Conservation (phyloP, 2,113 vertebrate species). For the Lampris megalopsis region DNA sequence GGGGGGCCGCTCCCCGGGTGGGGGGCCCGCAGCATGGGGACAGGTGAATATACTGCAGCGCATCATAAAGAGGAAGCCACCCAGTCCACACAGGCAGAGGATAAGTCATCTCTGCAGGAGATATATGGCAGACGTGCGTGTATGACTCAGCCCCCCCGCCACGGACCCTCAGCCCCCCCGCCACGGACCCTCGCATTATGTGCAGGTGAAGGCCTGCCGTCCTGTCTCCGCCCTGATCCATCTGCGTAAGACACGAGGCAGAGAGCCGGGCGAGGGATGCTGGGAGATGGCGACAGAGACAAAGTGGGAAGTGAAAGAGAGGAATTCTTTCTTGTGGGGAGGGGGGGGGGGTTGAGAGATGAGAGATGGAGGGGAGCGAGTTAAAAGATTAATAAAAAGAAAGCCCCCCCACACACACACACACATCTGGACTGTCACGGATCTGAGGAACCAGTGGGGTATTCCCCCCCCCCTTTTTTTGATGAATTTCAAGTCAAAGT, state of each 20-base stretch:
- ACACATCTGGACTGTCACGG: slow-evolving; percentile 24
- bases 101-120: background rate
- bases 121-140: background rate
- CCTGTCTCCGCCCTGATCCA: background rate
- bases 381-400: background rate
- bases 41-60: background rate
- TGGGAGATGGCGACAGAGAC: background rate
- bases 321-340: no score
- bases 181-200: background rate
- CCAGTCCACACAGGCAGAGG: background rate
- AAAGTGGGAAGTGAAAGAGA: background rate
- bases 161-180: background rate
- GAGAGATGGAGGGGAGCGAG: background rate
- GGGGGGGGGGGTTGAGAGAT: background rate
- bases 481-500: slow-evolving; percentile 8
- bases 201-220: background rate
- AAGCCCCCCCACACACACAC: background rate
- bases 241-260: background rate
- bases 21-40: background rate
- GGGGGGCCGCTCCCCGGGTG: background rate
- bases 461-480: slow-evolving; percentile 3
- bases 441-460: slow-evolving; percentile 12
- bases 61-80: background rate
- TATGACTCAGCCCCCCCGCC: background rate
- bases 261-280: background rate